Base-by-base conservation (phyloP, 1,140 invertebrate genomes). In the Yoshiicerus persimilis region DNA sequence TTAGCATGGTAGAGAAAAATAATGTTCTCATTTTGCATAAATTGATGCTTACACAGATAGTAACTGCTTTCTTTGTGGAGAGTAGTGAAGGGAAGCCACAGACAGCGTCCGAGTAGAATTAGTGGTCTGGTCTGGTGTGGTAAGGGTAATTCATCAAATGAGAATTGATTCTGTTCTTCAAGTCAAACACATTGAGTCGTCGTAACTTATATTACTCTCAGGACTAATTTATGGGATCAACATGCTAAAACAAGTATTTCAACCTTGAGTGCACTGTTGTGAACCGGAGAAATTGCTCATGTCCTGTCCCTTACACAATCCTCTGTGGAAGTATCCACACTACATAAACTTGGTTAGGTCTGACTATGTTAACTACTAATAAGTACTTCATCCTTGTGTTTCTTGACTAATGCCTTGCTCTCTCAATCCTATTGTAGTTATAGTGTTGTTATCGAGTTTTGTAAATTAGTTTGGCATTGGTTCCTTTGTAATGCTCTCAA, bases 151-250 rank as follows among this genome's bases (percentile, higher is more conserved):
- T 84, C 83, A 84, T 84, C 83, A 84, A 47, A 47, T 32, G 83
- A 47, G 83, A 84, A 84, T 84, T 84, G 83, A 84, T 84, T 84
- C 83, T 62, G 47, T 70, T 70, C 66, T 70, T 70, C 66, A 80
- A 80, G 75, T 70, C 66, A 70, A 80, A 80, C 75, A 80, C 32
- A 80, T 80, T 80, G 75, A 80, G 75, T 80, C 75, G 75, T 80
- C 75, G 75, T 80, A 80, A 80, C 75, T 80, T 80, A 80, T 80
- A 80, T 80, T 80, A 80, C 75, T 36, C 75, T 38, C 1, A 1
- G 9, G 34, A 80, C 75, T 36, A 84, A 84, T 84, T 84, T 84
- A 84, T 84, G 83, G 39, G 83, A 84, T 84, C 83, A 80, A 80
- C 75, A 80, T 80, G 75, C 75, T 80, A 80, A 80, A 80, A 80